Base-by-base conservation (phyloP, 2,888 invertebrate genomes). In the Nomada hirtipes region DNA sequence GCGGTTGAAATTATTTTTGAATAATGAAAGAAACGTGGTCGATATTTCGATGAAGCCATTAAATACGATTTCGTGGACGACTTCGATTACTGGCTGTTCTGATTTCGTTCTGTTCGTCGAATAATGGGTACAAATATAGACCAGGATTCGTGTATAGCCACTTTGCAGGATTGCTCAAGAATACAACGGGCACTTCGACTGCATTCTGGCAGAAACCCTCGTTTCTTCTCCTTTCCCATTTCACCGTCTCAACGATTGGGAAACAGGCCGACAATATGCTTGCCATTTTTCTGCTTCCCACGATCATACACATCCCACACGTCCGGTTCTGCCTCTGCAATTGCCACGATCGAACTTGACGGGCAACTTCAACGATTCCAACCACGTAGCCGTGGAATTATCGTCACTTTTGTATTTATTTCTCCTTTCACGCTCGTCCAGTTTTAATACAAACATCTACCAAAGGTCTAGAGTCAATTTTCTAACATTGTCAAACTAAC, bases 231-330 rank as follows among this genome's bases (percentile, higher is more conserved):
- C 47, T 52, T 53, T 74, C 52, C 44, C 42, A 11, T 44, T 63
- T 71, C 44, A 52, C 47, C 59, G 59, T 70, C 71, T 50, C n/a
- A 29, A 60, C 68, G 67, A 75, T 82, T 76, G 75, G 52, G 78
- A 78, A 75, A 78, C 64, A 36, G 20, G 36, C 42, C 63, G 29
- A 82, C 78, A 83, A 82, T 83, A 78, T 72, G 74, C 72, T 82
- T 23, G 65, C 78, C 26, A 79, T 75, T 76, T 83, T 82, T 69
- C 60, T 36, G 2, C 75, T 82, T 83, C 72, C 68, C 78, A 82
- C 82, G 82, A 68, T 64, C 26, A 11, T 13, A 11, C 29, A 15
- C 71, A 64, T 60, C 82, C 72, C 72, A 75, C 83, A 72, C 52
- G 60, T 20, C n/a, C 63, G 52, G 50, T 29, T 42, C 18, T 71